These are phyloP conservation scores for Megaustenia siamemsis DNA, from an alignment of 2,888 invertebrate species.

Conservation along the genomic window DNA sequence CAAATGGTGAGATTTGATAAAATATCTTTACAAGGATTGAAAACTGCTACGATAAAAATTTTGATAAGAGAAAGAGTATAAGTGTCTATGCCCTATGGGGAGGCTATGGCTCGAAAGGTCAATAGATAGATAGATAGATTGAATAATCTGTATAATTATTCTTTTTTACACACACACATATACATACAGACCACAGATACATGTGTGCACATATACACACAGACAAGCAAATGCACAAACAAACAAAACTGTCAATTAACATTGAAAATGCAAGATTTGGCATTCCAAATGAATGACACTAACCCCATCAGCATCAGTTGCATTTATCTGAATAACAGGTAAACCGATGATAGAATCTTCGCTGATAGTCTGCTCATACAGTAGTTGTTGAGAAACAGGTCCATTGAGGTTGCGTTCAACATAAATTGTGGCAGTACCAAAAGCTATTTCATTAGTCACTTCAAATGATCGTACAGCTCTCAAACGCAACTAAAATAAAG, in stretches of 20 bases:
- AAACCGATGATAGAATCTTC: slow-evolving; percentile 66
- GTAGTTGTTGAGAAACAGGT: slow-evolving; percentile 67
- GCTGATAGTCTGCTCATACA: slow-evolving; percentile 57
- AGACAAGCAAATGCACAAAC: not conserved
- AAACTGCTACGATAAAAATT: too few species aligned
- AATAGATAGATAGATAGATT: too few species aligned
- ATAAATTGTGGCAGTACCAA: slow-evolving; percentile 52
- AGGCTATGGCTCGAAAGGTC: too few species aligned
- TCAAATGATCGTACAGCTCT: slow-evolving; percentile 46
- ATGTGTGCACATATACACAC: not conserved
- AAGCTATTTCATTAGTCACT: slow-evolving; percentile 49
- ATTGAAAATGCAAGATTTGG: not conserved
- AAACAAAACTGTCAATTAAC: too few species aligned
- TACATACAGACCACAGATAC: too few species aligned
- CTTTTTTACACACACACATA: too few species aligned
- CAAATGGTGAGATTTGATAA: too few species aligned
- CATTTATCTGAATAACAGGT: slow-evolving; percentile 62
- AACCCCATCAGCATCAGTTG: slow-evolving; percentile 66
- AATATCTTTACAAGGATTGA: too few species aligned
- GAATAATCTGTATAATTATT: too few species aligned
- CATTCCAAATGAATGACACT: not conserved
- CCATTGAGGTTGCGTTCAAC: slow-evolving; percentile 62
- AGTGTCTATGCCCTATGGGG: too few species aligned
- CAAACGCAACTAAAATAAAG: slow-evolving; percentile 46
- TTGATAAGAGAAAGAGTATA: too few species aligned